A percentile compares a stretch with the other conserved stretches of the same genome.
These are phyloP conservation scores for Chelonus insularis DNA, from an alignment of 1,140 invertebrate genomes.

Conservation along the genomic window DNA sequence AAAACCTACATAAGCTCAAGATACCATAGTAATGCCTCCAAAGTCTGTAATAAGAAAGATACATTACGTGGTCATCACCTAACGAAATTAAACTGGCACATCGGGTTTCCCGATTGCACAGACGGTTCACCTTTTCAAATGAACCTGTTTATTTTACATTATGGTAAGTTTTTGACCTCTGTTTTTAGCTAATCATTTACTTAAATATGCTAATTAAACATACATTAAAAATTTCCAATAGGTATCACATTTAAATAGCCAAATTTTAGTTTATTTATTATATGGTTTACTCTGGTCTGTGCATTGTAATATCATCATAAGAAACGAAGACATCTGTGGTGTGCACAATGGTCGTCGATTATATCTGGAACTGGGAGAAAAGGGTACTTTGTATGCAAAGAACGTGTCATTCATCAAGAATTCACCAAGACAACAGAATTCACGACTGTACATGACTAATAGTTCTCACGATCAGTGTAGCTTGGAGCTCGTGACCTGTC, in stretches of 20 bases:
- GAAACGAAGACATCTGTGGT: conserved; percentile 66
- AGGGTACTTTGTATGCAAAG: conserved; percentile 62
- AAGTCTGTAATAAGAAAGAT: not conserved
- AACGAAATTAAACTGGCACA: not conserved
- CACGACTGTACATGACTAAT: conserved; percentile 42
- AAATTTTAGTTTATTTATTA: not conserved
- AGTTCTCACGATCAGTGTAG: conserved; percentile 65
- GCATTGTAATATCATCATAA: conserved; percentile 37
- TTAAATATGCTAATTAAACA: not conserved
- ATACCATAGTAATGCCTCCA: not conserved
- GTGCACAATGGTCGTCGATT: conserved; percentile 64
- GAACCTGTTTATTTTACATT: not conserved
- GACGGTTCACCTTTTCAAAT: not conserved
- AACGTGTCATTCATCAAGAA: conserved; percentile 59
- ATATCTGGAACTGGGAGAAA: conserved; percentile 66
- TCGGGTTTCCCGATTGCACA: not conserved
- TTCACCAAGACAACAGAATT: conserved; percentile 35
- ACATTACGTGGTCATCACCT: not conserved
- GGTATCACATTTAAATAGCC: not conserved
- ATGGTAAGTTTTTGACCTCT: not conserved
- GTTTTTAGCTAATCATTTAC: not conserved
- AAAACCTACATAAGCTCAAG: not conserved
- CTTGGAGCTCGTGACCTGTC: conserved; percentile 71
- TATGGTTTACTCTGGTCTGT: conserved; percentile 17
- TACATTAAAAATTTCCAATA: not conserved